phyloP scores from a whole-genome alignment of 2,113 vertebrate genomes.

The Empidonax traillii region DNA sequence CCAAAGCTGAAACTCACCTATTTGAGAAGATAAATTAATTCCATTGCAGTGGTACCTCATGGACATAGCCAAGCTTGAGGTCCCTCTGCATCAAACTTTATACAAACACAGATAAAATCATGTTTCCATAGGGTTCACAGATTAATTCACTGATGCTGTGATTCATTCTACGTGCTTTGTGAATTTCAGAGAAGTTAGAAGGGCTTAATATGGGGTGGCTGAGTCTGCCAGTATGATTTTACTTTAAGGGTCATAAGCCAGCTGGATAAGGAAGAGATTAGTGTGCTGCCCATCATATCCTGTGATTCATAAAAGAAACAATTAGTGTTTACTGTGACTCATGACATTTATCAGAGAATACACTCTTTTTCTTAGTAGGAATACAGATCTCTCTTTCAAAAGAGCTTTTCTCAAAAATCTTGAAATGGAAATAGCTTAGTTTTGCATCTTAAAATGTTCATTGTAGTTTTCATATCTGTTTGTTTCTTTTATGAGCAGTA shows the following conservation, averaged over 20 bases:
- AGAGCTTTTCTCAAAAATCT: neutral
- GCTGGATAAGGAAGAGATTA: constrained; percentile 5
- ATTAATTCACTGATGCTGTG: neutral
- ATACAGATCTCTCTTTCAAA: neutral
- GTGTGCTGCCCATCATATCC: neutral
- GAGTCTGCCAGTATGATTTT: neutral
- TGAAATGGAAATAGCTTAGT: neutral
- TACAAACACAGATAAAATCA: neutral
- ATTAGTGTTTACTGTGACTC: neutral
- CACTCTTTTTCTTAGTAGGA: neutral
- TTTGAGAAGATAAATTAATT: neutral
- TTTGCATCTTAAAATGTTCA: neutral
- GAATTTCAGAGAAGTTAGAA: neutral
- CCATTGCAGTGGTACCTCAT: neutral
- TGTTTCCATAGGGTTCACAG: neutral
- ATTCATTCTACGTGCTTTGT: neutral
- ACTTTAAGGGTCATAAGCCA: neutral
- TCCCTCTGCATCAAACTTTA: neutral
- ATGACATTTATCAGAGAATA: neutral
- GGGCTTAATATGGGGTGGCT: neutral
- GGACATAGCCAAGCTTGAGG: neutral
- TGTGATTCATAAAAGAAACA: neutral
- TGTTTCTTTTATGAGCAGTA: neutral
- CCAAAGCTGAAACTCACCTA: neutral
- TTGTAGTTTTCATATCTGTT: neutral